These are phyloP conservation scores for Phytoseiulus persimilis DNA, from an alignment of 2,888 invertebrate genomes.

Conservation along the genomic window DNA sequence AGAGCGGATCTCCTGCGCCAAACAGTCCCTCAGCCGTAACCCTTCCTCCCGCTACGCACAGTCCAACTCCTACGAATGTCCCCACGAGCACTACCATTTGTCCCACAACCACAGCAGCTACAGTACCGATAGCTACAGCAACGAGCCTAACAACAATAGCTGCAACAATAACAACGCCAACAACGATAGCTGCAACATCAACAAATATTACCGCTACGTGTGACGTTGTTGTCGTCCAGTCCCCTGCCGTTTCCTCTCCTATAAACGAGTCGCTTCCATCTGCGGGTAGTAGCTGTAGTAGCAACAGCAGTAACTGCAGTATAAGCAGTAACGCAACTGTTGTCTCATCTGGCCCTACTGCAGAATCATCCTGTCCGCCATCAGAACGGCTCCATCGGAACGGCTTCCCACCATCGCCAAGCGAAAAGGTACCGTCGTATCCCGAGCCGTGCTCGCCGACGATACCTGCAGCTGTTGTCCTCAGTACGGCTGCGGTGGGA, in stretches of 20 bases:
- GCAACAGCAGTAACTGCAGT: slow-evolving; percentile 24
- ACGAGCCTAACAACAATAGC: neutral
- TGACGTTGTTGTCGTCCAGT: neutral
- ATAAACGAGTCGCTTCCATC: neutral
- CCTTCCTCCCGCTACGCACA: slow-evolving; percentile 5
- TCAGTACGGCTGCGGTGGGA: neutral
- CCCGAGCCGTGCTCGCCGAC: neutral
- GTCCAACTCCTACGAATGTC: neutral
- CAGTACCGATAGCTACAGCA: neutral
- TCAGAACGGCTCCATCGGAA: neutral
- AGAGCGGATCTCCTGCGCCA: neutral
- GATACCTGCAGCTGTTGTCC: neutral
- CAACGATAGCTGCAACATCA: neutral
- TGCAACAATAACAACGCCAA: neutral
- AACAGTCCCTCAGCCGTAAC: neutral
- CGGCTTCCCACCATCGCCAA: slow-evolving; percentile 20
- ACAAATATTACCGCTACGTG: slow-evolving; percentile 7
- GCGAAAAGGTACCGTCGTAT: neutral
- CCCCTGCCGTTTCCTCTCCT: neutral
- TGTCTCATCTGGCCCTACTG: slow-evolving; percentile 6
- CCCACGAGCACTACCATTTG: neutral
- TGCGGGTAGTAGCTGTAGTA: slow-evolving; percentile 9
- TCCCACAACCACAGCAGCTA: neutral
- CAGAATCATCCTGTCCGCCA: neutral
- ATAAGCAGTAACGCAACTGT: neutral